A percentile compares a stretch with the other conserved stretches of the same genome.
Evolutionary conservation across 2,113 vertebrate species (phyloP).

Genomic region (Nycticorax nycticorax): DNA sequence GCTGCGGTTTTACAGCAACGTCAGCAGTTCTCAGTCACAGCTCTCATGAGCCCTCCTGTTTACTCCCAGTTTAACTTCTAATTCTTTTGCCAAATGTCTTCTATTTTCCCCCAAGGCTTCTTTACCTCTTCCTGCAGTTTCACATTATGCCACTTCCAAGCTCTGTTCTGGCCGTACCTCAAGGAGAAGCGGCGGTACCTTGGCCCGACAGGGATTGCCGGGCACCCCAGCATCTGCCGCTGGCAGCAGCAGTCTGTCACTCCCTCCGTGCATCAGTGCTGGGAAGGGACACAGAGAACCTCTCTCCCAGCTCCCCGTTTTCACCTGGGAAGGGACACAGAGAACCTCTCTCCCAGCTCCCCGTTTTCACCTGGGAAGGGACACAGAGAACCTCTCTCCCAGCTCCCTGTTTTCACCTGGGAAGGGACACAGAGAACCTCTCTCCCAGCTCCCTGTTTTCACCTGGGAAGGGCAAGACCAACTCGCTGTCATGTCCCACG

Average conservation of each 20-base stretch:
- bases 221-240: neutral
- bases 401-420: neutral
- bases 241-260: neutral
- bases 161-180: neutral
- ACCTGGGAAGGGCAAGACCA: neutral
- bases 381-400: neutral
- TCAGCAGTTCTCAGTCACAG: neutral
- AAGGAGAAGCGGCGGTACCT: neutral
- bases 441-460: neutral
- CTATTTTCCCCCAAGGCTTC: neutral
- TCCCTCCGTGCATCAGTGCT: neutral
- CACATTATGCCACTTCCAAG: neutral
- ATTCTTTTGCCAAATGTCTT: neutral
- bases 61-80: neutral
- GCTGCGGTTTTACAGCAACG: neutral
- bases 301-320: neutral
- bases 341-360: neutral
- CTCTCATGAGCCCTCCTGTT: neutral
- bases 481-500: fast-evolving
- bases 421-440: neutral
- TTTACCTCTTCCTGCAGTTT: neutral
- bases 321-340: neutral
- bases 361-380: neutral
- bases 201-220: neutral
- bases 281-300: neutral